Percentiles rank a stretch among this genome's conserved stretches.
Evolutionary conservation across 2,797 vertebrate species (phyloP).

Genomic region (Gadopsis marmoratus): DNA sequence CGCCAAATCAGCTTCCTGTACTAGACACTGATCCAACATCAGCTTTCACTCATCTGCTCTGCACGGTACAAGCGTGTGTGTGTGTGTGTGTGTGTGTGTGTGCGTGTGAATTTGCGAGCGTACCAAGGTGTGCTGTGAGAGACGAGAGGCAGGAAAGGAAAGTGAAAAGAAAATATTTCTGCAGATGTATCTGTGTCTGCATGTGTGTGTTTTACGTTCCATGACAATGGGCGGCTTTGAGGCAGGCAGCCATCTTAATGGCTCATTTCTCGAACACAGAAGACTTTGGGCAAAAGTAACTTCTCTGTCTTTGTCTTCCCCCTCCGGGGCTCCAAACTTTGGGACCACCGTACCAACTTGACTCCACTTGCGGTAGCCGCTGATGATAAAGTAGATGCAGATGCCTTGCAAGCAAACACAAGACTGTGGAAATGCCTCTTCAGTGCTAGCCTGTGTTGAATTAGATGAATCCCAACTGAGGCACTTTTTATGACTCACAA

Average conservation of each 20-base stretch:
- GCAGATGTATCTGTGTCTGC: conserved; percentile 44
- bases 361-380: conserved; percentile 75
- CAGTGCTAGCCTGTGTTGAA: conserved; percentile 70
- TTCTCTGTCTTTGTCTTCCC: conserved; percentile 57
- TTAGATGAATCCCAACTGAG: conserved; percentile 70
- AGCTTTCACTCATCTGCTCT: conserved; percentile 75
- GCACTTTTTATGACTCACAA: conserved; percentile 68
- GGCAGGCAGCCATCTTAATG: conserved; percentile 71
- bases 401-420: conserved; percentile 75
- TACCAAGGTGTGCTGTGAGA: conserved; percentile 30
- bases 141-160: conserved; percentile 1
- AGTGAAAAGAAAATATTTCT: conserved; percentile 48
- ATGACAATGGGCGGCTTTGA: conserved; percentile 65
- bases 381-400: conserved; percentile 83
- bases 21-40: conserved; percentile 77
- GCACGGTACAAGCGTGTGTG: conserved; percentile 39
- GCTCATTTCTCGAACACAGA: conserved; percentile 64
- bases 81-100: conserved; percentile 27
- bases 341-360: conserved; percentile 68
- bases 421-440: conserved; percentile 67
- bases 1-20: conserved; percentile 87
- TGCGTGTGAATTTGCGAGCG: conserved; percentile 24
- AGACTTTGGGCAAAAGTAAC: conserved; percentile 62
- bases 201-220: conserved; percentile 72
- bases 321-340: conserved; percentile 57